Conservation (phyloP, 1,140 invertebrate species). For the Nomia melanderi region DNA sequence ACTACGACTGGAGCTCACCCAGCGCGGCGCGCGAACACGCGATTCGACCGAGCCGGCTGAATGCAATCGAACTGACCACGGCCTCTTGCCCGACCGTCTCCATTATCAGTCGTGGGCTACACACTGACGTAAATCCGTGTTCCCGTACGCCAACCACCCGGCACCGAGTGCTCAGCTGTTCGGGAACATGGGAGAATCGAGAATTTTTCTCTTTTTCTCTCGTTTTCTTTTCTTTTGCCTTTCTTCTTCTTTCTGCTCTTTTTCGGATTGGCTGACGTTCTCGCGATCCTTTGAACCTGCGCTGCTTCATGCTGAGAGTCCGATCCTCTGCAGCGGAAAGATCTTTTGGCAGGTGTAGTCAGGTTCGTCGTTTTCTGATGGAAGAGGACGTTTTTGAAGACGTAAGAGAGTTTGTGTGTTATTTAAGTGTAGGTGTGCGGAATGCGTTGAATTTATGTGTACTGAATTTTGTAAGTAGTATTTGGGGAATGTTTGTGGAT, state of each 20-base stretch:
- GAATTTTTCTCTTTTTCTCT: not conserved
- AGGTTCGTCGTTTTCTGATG: too few relatives aligned
- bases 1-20: slow-evolving; percentile 54
- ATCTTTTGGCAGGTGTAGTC: too few relatives aligned
- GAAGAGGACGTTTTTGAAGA: too few relatives aligned
- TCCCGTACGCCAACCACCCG: not conserved
- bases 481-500: too few relatives aligned
- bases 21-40: not conserved
- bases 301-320: too few relatives aligned
- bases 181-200: not conserved
- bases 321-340: too few relatives aligned
- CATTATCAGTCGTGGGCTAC: slow-evolving; percentile 11
- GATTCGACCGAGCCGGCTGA: slow-evolving; percentile 35
- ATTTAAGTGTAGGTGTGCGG: too few relatives aligned
- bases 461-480: too few relatives aligned
- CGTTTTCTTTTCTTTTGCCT: not conserved
- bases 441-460: too few relatives aligned
- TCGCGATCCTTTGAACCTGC: too few relatives aligned
- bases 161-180: not conserved
- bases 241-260: not conserved
- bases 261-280: too few relatives aligned
- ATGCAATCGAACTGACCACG: slow-evolving; percentile 52
- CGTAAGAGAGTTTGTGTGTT: too few relatives aligned
- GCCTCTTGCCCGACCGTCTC: slow-evolving; percentile 22
- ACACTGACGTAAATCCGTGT: not conserved